phyloP scores from a whole-genome alignment of 2,888 invertebrate species.

The Tenthredo livida region DNA sequence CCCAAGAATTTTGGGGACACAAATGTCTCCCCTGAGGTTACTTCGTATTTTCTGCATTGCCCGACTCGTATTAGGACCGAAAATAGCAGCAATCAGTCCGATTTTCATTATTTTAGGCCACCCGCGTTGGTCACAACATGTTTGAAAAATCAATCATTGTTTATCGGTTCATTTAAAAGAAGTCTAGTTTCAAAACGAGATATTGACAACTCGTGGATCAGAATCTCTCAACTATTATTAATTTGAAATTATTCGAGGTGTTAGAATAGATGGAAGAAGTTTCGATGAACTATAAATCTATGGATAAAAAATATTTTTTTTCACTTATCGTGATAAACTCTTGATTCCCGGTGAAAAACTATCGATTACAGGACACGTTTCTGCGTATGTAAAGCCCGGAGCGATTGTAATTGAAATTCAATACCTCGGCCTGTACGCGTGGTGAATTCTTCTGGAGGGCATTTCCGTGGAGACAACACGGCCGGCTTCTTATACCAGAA shows the following conservation, averaged over 20 bases:
- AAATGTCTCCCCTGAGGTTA: background rate
- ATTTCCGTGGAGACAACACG: conserved; percentile 16
- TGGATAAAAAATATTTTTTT: too few species aligned
- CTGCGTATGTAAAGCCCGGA: background rate
- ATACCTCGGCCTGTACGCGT: conserved; percentile 32
- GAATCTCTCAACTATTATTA: background rate
- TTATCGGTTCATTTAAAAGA: background rate
- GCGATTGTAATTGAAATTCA: conserved; percentile 40
- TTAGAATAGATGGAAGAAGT: background rate
- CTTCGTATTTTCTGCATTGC: background rate
- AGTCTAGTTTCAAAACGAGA: background rate
- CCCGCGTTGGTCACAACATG: background rate
- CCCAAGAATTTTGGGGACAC: background rate
- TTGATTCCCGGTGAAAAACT: background rate
- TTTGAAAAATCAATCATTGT: background rate
- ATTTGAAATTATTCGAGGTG: background rate
- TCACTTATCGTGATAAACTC: background rate
- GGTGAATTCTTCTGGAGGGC: background rate
- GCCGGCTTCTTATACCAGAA: background rate
- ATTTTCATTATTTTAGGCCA: background rate
- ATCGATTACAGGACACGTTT: background rate
- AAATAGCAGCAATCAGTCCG: background rate
- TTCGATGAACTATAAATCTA: too few species aligned
- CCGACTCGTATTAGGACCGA: background rate
- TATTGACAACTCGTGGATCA: background rate